Evolutionary conservation across 1,140 invertebrate species (phyloP).

Genomic region (Nasonia longicornis): DNA sequence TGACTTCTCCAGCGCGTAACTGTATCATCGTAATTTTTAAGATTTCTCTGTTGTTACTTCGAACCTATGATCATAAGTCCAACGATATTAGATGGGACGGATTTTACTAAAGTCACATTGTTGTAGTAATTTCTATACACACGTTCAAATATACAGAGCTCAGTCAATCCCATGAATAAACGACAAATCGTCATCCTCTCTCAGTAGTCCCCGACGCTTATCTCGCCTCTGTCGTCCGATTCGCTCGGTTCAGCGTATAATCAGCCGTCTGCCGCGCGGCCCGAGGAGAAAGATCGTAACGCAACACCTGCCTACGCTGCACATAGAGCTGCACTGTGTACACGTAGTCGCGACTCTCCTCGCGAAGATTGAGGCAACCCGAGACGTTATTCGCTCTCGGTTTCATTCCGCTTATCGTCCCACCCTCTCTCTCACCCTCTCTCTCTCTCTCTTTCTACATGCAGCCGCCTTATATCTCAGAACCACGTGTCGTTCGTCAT

Average conservation of each 20-base stretch:
- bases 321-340: not conserved
- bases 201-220: not conserved
- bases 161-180: not conserved
- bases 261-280: not conserved
- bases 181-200: not conserved
- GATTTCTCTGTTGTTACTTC: too few relatives aligned
- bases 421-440: too few relatives aligned
- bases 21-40: too few relatives aligned
- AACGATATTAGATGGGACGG: too few relatives aligned
- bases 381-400: slow-evolving; percentile 21
- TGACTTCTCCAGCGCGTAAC: too few relatives aligned
- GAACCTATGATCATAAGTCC: too few relatives aligned
- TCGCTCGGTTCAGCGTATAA: not conserved
- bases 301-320: slow-evolving; percentile 49
- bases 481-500: not conserved
- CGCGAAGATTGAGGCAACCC: slow-evolving; percentile 1
- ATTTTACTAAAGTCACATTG: too few relatives aligned
- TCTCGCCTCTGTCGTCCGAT: not conserved
- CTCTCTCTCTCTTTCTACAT: too few relatives aligned
- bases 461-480: not conserved
- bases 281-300: slow-evolving; percentile 4
- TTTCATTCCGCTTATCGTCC: slow-evolving; percentile 35
- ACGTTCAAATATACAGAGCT: too few relatives aligned
- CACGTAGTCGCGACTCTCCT: not conserved
- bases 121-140: too few relatives aligned